phyloP scores from a whole-genome alignment of 92 coral and sea anemone genomes.

The Palythoa heliodiscus region DNA sequence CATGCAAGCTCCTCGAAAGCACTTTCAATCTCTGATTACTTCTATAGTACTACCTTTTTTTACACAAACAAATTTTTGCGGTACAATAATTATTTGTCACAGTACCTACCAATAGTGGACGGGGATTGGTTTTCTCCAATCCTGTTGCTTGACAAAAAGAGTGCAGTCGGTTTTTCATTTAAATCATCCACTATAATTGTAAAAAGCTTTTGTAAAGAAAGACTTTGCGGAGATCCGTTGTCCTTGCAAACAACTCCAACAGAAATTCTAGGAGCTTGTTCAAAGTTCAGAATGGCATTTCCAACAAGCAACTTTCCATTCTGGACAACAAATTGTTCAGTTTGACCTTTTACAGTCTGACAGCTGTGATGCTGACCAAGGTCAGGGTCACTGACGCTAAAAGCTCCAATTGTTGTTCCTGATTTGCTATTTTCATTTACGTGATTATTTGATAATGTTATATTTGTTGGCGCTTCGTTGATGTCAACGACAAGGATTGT shows the following conservation, averaged over 20 bases:
- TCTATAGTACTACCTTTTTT: no score
- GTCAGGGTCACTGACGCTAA: constrained; percentile 89
- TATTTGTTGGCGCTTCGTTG: constrained; percentile 83
- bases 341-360: constrained; percentile 60
- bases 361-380: constrained; percentile 84
- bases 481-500: constrained; percentile 66
- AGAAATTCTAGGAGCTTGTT: constrained; percentile 53
- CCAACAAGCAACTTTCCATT: constrained; percentile 55
- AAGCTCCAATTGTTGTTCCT: constrained; percentile 79
- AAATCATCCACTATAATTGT: constrained; percentile 60
- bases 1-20: no score
- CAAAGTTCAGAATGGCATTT: constrained; percentile 69
- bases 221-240: constrained; percentile 63
- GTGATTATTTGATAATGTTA: constrained; percentile 59
- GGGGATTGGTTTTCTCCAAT: constrained; percentile 76
- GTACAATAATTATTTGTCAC: background rate
- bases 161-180: constrained; percentile 68
- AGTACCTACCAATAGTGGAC: constrained; percentile 68
- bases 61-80: no score
- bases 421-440: constrained; percentile 81
- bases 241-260: constrained; percentile 77
- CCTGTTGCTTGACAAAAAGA: constrained; percentile 67
- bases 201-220: constrained; percentile 48
- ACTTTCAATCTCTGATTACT: no score
- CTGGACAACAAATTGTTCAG: constrained; percentile 68